Base-by-base conservation (phyloP, 2,113 vertebrate species). In the Apaloderma vittatum region DNA sequence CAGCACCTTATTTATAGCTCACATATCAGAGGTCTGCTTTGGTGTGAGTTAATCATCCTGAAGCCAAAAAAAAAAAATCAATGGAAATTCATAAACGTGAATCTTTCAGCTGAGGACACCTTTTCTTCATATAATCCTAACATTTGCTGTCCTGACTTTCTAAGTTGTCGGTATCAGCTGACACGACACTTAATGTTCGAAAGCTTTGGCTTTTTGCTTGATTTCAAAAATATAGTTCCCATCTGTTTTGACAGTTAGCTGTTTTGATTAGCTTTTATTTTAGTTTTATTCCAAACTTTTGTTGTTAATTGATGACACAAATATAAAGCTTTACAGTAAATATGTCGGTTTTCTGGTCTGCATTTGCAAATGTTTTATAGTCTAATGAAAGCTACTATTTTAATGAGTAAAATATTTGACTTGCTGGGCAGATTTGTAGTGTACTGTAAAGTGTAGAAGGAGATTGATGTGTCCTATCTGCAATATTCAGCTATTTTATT, bases 241-340 rank as follows among this genome's bases (percentile, higher is more conserved):
- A 89, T 96, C 93, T 97, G 95, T 96, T 97, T 93, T 94, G 96
- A 97, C 86, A 97, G 93, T 75, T 92, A 95, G 73, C 63, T 93
- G 61, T 79, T 92, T 88, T 90, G 95, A 96, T 97, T 96, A 89
- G 86, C 59, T 95, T 90, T 96, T 91, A 79, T 91, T 96, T 94
- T 79, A 92, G 68, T 80, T 97, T 94, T 91, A 87, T 80, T 96
- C 73, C 85, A 87, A 93, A 90, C 81, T 95, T 96, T 90, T 75
- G 76, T 93, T 91, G 85, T 86, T 96, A 94, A 96, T 97, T 97
- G 94, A 57, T 94, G 91, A 88, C 93, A 97, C 62, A 89, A 48
- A 94, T 92, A 89, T 88, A 93, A 93, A 96, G 76, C 94, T 90
- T 95, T 86, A 68, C 62, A 83, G 92, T 93, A 98, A 97, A 97